These are phyloP conservation scores for Variabilichromis moorii DNA, from an alignment of 2,113 vertebrate species.

Conservation along the genomic window DNA sequence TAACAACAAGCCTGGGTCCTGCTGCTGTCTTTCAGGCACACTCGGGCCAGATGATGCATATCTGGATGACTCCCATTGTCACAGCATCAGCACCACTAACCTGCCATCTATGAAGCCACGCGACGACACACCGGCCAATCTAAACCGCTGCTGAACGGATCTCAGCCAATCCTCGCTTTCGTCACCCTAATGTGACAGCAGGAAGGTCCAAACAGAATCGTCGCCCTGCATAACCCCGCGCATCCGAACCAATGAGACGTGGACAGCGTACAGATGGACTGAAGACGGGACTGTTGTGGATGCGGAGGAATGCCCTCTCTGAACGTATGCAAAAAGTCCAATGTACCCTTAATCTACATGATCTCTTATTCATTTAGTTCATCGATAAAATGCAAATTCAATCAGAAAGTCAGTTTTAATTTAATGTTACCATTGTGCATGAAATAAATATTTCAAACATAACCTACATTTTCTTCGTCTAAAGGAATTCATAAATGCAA, in stretches of 20 bases:
- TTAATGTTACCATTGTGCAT: not conserved
- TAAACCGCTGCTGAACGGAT: not conserved
- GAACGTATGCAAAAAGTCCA: not conserved
- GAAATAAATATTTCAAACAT: not conserved
- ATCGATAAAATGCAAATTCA: not conserved
- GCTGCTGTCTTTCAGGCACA: not conserved
- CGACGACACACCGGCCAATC: conserved; percentile 30
- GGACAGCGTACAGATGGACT: conserved; percentile 27
- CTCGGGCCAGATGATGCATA: conserved; percentile 48
- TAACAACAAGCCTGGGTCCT: not conserved
- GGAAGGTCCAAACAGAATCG: not conserved
- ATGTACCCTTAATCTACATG: not conserved
- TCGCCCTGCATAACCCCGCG: not conserved
- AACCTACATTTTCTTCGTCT: not conserved
- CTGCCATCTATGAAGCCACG: conserved; percentile 1
- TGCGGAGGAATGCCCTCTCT: not conserved
- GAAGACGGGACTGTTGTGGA: not conserved
- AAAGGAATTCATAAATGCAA: not conserved
- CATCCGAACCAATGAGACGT: conserved; percentile 25
- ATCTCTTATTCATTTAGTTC: not conserved
- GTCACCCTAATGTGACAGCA: not conserved
- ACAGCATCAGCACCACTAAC: conserved; percentile 62
- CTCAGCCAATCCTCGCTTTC: conserved; percentile 3
- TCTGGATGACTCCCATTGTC: conserved; percentile 56
- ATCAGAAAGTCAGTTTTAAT: not conserved